These are phyloP conservation scores for Accipiter cooperii DNA, from an alignment of 2,113 vertebrate species.

Conservation along the genomic window DNA sequence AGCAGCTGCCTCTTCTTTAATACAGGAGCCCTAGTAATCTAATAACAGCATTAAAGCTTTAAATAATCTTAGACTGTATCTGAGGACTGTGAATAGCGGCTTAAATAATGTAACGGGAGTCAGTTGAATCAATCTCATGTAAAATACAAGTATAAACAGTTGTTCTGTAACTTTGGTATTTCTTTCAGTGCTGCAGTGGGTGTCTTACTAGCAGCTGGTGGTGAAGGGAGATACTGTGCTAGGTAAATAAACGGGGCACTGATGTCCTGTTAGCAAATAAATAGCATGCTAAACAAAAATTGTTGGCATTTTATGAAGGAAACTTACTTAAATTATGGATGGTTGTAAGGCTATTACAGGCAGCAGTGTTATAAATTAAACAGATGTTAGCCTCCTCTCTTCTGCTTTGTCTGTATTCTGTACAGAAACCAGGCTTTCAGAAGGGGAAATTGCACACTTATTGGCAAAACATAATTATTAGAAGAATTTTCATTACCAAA, in stretches of 20 bases:
- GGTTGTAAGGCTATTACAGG: neutral
- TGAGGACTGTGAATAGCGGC: neutral
- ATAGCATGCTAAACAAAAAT: neutral
- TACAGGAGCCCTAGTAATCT: neutral
- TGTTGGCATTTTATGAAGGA: neutral
- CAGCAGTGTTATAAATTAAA: neutral
- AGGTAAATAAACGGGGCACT: neutral
- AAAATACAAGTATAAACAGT: neutral
- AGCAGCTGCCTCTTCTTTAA: neutral
- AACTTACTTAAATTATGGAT: neutral
- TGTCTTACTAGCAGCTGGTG: neutral
- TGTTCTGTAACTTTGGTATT: neutral
- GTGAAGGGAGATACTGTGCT: neutral
- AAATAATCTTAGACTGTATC: neutral
- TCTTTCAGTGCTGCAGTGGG: neutral
- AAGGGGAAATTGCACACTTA: neutral
- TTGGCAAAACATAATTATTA: neutral
- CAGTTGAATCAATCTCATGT: neutral
- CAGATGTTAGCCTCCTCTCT: neutral
- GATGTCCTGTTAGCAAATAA: neutral
- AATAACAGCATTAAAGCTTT: neutral
- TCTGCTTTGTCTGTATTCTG: neutral
- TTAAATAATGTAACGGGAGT: neutral
- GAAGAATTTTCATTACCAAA: neutral
- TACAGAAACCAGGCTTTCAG: neutral